Conservation (phyloP, 1,140 invertebrate genomes). For the Pogonomyrmex californicus region DNA sequence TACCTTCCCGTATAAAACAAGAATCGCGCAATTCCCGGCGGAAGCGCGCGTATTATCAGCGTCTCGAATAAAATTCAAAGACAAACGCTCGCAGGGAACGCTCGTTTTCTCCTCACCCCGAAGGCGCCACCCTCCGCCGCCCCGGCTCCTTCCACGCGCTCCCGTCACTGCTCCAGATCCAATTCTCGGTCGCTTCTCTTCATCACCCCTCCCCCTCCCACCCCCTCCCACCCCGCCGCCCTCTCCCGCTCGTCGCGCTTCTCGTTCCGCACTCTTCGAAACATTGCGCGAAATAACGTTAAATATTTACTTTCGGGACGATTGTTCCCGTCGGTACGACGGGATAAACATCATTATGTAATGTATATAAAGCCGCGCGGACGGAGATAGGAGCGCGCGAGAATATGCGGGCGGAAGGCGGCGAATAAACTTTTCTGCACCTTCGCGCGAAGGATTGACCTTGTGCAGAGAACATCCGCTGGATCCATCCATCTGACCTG, state of each 20-base stretch:
- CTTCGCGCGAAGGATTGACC: conserved; percentile 64
- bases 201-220: conserved; percentile 25
- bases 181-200: conserved; percentile 71
- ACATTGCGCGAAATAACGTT: conserved; percentile 87
- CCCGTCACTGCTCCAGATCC: conserved; percentile 70
- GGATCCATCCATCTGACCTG: conserved; percentile 72
- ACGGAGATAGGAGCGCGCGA: conserved; percentile 60
- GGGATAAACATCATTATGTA: conserved; percentile 87
- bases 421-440: conserved; percentile 62
- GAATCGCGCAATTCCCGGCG: conserved; percentile 69
- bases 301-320: conserved; percentile 86
- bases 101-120: conserved; percentile 29
- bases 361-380: conserved; percentile 84
- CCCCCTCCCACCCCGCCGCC: neutral
- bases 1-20: conserved; percentile 59
- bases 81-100: conserved; percentile 71
- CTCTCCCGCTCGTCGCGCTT: neutral
- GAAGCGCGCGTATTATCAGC: conserved; percentile 76
- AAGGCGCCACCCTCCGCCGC: conserved; percentile 40
- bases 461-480: conserved; percentile 23
- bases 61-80: conserved; percentile 76
- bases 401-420: conserved; percentile 55
- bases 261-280: conserved; percentile 76
- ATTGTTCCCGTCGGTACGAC: conserved; percentile 85
- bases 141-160: conserved; percentile 48